Conservation (phyloP, 1,140 invertebrate species). For the Platyura marginata region DNA sequence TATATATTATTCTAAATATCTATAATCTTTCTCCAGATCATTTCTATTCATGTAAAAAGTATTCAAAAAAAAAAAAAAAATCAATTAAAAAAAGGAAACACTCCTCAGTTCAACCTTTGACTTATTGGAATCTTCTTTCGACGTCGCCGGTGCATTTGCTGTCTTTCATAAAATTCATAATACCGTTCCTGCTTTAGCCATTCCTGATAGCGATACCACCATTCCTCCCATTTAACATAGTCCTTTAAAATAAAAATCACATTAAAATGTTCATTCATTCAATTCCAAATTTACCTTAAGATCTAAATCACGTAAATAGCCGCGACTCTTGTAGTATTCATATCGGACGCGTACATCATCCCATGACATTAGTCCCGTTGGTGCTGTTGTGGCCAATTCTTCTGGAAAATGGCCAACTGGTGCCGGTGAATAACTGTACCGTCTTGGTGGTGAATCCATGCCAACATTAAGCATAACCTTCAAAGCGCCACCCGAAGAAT, state of each 20-base stretch:
- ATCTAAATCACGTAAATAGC: conserved; percentile 48
- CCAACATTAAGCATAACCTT: conserved; percentile 54
- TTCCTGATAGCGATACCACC: conserved; percentile 86
- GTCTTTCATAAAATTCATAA: conserved; percentile 53
- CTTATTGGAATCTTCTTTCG: conserved; percentile 26
- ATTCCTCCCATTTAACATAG: conserved; percentile 83
- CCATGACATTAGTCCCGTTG: conserved; percentile 60
- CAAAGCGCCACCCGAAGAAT: conserved; percentile 38
- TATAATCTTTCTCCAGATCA: too few relatives aligned
- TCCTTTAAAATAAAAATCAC: conserved; percentile 28
- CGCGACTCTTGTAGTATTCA: conserved; percentile 71
- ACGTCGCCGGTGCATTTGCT: conserved; percentile 25
- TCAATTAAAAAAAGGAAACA: too few relatives aligned
- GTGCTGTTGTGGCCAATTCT: conserved; percentile 44
- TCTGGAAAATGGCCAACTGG: conserved; percentile 59
- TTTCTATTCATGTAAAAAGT: too few relatives aligned
- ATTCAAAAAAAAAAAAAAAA: too few relatives aligned
- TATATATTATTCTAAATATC: too few relatives aligned
- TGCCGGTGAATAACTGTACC: conserved; percentile 41
- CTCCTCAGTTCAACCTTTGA: conserved; percentile 26
- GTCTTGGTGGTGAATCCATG: conserved; percentile 23
- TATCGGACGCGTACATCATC: conserved; percentile 68
- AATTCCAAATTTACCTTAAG: conserved; percentile 13
- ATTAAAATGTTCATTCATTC: not conserved
- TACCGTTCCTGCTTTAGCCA: conserved; percentile 71